Percentiles rank a stretch among this genome's conserved stretches.
Evolutionary conservation across 2,797 vertebrate genomes (phyloP).

Genomic region (Pseudochirops corinnae): DNA sequence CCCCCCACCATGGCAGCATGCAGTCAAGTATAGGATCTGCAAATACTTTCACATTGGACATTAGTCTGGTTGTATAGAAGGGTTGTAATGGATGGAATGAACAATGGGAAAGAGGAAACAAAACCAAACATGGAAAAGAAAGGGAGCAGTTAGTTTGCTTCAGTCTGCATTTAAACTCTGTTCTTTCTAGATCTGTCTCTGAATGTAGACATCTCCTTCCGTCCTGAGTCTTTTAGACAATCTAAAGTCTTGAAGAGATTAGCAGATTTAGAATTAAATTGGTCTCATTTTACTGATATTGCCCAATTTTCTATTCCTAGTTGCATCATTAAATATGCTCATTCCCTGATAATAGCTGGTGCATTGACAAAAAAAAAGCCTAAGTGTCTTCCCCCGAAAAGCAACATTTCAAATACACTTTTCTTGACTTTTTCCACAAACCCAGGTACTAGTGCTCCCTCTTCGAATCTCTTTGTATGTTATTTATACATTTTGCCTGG

Average conservation of each 20-base stretch:
- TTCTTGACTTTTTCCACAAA: conserved; percentile 1
- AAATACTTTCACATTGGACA: too few species aligned
- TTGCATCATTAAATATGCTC: not conserved
- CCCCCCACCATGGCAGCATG: too few species aligned
- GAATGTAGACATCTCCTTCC: too few species aligned
- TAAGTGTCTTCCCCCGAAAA: not conserved
- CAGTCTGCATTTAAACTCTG: too few species aligned
- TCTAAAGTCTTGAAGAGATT: not conserved
- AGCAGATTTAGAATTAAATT: conserved; percentile 6
- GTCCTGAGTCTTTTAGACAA: too few species aligned
- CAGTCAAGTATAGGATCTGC: too few species aligned
- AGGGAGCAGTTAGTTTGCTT: too few species aligned
- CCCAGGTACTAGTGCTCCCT: not conserved
- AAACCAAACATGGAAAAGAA: too few species aligned
- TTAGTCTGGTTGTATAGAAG: too few species aligned
- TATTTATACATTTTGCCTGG: not conserved
- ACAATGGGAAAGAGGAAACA: too few species aligned
- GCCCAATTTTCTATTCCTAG: not conserved
- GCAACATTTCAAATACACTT: not conserved
- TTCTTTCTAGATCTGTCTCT: too few species aligned
- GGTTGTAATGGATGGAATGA: too few species aligned
- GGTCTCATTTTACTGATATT: not conserved
- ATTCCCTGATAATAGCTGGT: not conserved
- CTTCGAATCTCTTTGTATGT: not conserved
- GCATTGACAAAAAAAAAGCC: not conserved